These are phyloP conservation scores for Aspidapion aeneum DNA, from an alignment of 2,888 invertebrate species.

Conservation along the genomic window DNA sequence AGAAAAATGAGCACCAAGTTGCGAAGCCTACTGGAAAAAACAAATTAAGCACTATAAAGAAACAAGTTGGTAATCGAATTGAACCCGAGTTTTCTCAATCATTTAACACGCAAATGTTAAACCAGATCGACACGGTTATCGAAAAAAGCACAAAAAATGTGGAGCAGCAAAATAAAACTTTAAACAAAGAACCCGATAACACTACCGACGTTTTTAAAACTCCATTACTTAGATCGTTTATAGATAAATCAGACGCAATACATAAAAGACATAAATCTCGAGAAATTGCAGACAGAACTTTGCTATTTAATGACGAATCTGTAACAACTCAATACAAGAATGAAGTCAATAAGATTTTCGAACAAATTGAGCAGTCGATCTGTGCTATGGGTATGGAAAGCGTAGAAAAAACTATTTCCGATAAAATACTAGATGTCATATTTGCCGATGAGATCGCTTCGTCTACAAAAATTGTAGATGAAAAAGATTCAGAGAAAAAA, in stretches of 20 bases:
- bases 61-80: constrained; percentile 6
- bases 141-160: constrained; percentile 12
- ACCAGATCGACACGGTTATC: constrained; percentile 32
- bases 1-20: too few relatives aligned
- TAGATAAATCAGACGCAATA: constrained; percentile 21
- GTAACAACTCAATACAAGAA: constrained; percentile 38
- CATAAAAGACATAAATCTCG: constrained; percentile 14
- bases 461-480: constrained; percentile 13
- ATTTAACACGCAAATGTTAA: constrained; percentile 36
- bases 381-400: constrained; percentile 43
- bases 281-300: constrained; percentile 26
- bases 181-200: constrained; percentile 1
- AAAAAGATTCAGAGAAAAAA: constrained; percentile 8
- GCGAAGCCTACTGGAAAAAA: background rate
- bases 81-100: constrained; percentile 30
- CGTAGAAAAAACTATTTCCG: constrained; percentile 24
- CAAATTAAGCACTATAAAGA: constrained; percentile 7
- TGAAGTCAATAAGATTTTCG: constrained; percentile 48
- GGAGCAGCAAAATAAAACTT: background rate
- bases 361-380: constrained; percentile 54
- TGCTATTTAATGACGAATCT: constrained; percentile 29
- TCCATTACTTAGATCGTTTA: constrained; percentile 24
- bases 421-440: constrained; percentile 34
- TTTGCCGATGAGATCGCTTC: constrained; percentile 35
- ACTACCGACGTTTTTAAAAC: constrained; percentile 14